A percentile compares a stretch with the other conserved stretches of the same genome.
Conservation (phyloP, 2,888 invertebrate genomes). For the Minunthozetes semirufus region DNA sequence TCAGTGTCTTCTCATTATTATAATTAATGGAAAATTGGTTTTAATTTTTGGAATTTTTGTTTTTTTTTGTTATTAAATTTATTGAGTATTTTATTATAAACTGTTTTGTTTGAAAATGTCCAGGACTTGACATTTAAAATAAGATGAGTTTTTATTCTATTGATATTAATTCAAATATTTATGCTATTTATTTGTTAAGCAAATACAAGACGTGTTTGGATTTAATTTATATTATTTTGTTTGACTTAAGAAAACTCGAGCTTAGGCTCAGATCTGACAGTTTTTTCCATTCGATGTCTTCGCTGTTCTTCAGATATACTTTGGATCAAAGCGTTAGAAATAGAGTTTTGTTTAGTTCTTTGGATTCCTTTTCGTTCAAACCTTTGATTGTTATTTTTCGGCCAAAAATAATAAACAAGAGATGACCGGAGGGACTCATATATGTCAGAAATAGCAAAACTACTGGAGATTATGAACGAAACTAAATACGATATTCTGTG, state of each 20-base stretch:
- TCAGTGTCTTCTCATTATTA: no score
- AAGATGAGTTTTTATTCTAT: no score
- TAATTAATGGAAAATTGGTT: no score
- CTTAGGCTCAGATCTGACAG: background rate
- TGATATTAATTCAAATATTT: background rate
- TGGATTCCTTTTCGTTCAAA: background rate
- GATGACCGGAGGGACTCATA: constrained; percentile 2
- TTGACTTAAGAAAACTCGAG: background rate
- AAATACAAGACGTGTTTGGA: background rate
- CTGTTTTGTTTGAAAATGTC: no score
- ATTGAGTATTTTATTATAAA: no score
- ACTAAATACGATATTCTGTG: background rate
- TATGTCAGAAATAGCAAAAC: background rate
- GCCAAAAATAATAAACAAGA: background rate
- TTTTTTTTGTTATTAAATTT: no score
- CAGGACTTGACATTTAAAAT: no score
- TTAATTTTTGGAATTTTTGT: no score
- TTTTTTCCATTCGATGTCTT: no score
- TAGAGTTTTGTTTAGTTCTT: background rate
- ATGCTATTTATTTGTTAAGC: background rate
- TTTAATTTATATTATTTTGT: background rate
- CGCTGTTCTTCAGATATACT: background rate
- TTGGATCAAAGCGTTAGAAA: background rate
- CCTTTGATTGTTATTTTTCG: background rate
- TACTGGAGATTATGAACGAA: background rate